Evolutionary conservation across 1,140 invertebrate species (phyloP).

Genomic region (Zaprionus tsacasi): DNA sequence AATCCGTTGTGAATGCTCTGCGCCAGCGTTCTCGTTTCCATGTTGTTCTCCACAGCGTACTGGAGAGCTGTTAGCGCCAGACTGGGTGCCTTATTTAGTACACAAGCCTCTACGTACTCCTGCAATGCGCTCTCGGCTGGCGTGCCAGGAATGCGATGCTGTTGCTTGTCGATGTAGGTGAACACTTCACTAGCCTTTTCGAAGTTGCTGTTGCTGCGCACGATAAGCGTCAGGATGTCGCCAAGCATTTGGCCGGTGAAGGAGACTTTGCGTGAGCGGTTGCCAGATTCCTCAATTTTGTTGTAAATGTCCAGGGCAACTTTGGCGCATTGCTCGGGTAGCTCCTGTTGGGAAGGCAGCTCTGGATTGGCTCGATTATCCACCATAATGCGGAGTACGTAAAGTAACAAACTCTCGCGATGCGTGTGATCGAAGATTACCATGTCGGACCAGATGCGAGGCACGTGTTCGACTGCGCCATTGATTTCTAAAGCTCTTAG

Average conservation of each 20-base stretch:
- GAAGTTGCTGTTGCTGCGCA: slow-evolving; percentile 84
- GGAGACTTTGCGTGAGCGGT: slow-evolving; percentile 78
- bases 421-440: slow-evolving; percentile 87
- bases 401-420: slow-evolving; percentile 85
- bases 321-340: slow-evolving; percentile 84
- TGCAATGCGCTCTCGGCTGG: slow-evolving; percentile 84
- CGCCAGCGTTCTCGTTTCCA: slow-evolving; percentile 84
- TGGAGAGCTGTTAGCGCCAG: slow-evolving; percentile 85
- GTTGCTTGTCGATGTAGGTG: slow-evolving; percentile 85
- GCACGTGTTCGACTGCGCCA: slow-evolving; percentile 87
- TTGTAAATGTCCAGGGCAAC: slow-evolving; percentile 86
- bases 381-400: slow-evolving; percentile 86
- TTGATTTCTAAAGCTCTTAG: slow-evolving; percentile 87
- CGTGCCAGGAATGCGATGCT: slow-evolving; percentile 85
- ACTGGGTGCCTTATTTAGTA: slow-evolving; percentile 84
- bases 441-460: slow-evolving; percentile 92
- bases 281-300: slow-evolving; percentile 84
- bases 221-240: slow-evolving; percentile 85
- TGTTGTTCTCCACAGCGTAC: slow-evolving; percentile 86
- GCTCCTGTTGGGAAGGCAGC: slow-evolving; percentile 55
- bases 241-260: slow-evolving; percentile 87
- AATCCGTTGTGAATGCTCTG: slow-evolving; percentile 83
- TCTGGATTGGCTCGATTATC: slow-evolving; percentile 85
- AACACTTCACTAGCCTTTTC: slow-evolving; percentile 85
- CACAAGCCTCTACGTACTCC: slow-evolving; percentile 85